These are phyloP conservation scores for Eulimnadia texana DNA, from an alignment of 1,140 invertebrate species.

Conservation along the genomic window DNA sequence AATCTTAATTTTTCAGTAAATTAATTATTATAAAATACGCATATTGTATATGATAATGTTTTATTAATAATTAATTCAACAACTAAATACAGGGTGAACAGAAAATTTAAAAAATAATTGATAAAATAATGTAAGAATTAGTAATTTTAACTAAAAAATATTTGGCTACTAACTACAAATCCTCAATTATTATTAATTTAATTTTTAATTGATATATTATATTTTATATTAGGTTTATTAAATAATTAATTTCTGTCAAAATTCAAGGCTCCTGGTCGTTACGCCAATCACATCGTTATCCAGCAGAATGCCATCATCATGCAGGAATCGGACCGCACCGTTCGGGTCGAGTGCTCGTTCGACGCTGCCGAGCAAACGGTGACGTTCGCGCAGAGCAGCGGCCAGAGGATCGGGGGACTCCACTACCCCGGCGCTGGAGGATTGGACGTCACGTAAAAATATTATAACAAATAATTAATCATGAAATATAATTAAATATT, in stretches of 20 bases:
- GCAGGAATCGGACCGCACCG: slow-evolving; percentile 36
- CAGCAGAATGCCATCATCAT: slow-evolving; percentile 38
- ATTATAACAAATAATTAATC: neutral
- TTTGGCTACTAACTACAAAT: too few species aligned
- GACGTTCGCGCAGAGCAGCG: slow-evolving; percentile 28
- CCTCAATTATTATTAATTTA: neutral
- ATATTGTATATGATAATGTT: too few species aligned
- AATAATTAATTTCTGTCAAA: slow-evolving; percentile 2
- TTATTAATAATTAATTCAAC: too few species aligned
- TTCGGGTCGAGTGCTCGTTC: slow-evolving; percentile 37
- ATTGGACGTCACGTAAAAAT: slow-evolving; percentile 32
- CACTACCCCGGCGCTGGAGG: slow-evolving; percentile 25
- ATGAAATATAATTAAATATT: too few species aligned
- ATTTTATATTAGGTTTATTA: neutral
- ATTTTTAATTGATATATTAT: neutral
- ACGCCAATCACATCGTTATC: slow-evolving; percentile 36
- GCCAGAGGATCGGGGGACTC: slow-evolving; percentile 23
- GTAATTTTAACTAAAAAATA: too few species aligned
- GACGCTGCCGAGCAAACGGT: slow-evolving; percentile 35
- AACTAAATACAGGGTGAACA: too few species aligned
- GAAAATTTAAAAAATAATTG: too few species aligned
- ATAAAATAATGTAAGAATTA: too few species aligned
- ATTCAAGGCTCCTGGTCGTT: slow-evolving; percentile 29
- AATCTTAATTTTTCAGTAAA: too few species aligned
- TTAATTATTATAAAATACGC: too few species aligned